Evolutionary conservation across 2,113 vertebrate species (phyloP).

Genomic region (Podocnemis expansa): DNA sequence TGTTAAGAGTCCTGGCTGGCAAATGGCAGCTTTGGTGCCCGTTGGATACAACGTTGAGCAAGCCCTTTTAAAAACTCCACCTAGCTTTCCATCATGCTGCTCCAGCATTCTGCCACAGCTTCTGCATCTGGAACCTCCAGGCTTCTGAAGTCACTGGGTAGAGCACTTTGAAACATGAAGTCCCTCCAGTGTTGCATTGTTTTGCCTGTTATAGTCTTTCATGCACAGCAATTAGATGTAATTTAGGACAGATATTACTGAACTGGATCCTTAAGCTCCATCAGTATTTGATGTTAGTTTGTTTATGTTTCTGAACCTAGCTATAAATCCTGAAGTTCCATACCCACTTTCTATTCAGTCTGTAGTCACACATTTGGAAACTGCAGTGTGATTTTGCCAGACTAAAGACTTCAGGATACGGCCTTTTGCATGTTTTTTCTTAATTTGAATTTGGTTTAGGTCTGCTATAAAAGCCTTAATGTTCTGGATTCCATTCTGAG

Average conservation of each 20-base stretch:
- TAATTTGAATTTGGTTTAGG: neutral
- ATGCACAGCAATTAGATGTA: neutral
- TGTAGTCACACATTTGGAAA: neutral
- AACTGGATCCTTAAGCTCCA: neutral
- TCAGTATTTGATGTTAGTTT: neutral
- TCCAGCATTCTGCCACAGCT: neutral
- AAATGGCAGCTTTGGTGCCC: neutral
- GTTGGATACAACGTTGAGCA: neutral
- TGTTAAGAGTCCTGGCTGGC: neutral
- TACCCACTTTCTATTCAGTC: neutral
- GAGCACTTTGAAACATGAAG: neutral
- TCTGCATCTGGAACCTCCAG: neutral
- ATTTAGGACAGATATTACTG: neutral
- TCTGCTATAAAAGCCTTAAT: neutral
- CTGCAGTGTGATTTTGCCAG: neutral
- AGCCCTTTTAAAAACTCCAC: neutral
- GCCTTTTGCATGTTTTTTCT: neutral
- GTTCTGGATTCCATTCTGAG: neutral
- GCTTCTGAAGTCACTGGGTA: neutral
- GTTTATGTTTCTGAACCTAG: neutral
- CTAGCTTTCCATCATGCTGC: neutral
- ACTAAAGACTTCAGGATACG: neutral
- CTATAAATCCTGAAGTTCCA: neutral
- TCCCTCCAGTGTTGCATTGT: neutral
- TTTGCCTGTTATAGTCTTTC: rapidly evolving